Percentiles rank a stretch among this genome's conserved stretches.
Conservation (phyloP, 1,140 invertebrate species). For the Drosophila leontia region DNA sequence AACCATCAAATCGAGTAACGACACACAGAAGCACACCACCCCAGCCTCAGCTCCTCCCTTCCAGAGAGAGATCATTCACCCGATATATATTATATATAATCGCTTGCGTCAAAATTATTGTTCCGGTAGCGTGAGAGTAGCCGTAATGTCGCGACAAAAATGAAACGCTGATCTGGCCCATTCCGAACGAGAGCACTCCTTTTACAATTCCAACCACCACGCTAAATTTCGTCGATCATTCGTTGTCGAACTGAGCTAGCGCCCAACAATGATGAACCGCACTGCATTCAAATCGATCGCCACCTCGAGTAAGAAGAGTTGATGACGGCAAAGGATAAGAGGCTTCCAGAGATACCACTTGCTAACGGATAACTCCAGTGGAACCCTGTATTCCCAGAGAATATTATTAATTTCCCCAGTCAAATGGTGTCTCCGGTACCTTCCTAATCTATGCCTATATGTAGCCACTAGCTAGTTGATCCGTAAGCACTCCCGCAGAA, state of each 20-base stretch:
- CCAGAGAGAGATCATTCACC: constrained; percentile 5
- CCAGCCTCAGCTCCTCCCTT: constrained; percentile 14
- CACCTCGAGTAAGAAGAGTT: constrained; percentile 46
- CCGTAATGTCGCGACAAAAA: constrained; percentile 12
- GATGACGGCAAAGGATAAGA: not conserved
- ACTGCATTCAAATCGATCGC: constrained; percentile 81
- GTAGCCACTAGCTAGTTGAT: constrained; percentile 40
- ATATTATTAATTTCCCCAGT: not conserved
- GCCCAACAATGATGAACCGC: constrained; percentile 57
- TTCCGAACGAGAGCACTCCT: constrained; percentile 80
- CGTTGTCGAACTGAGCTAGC: constrained; percentile 46
- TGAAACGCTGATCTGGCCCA: constrained; percentile 70
- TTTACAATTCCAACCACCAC: constrained; percentile 83
- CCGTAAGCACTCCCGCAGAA: constrained; percentile 31
- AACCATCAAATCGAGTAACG: constrained; percentile 28
- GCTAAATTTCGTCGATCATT: constrained; percentile 42
- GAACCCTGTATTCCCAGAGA: not conserved
- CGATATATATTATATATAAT: constrained; percentile 2
- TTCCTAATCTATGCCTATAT: not conserved
- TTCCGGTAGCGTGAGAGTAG: constrained; percentile 61
- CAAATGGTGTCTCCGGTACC: not conserved
- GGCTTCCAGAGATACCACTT: not conserved
- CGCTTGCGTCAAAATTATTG: constrained; percentile 58
- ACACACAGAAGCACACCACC: constrained; percentile 18
- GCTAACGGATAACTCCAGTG: not conserved